Evolutionary conservation across 1,140 invertebrate species (phyloP).

Genomic region (Apis cerana): DNA sequence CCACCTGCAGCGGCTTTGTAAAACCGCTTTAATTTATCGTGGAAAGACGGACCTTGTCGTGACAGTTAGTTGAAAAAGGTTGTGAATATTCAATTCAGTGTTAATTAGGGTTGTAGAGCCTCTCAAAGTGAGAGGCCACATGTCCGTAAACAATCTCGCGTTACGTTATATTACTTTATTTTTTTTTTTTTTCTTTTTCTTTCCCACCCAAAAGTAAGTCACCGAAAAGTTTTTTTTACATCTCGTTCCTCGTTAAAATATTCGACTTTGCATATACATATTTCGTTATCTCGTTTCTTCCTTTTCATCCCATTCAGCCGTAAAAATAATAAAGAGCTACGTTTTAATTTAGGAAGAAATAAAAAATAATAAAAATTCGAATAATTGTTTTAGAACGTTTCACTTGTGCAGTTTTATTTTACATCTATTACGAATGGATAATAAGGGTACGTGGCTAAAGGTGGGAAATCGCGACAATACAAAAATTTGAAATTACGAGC

Average conservation of each 20-base stretch:
- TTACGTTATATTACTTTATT: not conserved
- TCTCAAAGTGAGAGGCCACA: constrained; percentile 9
- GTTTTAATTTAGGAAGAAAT: too few species aligned
- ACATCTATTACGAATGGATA: too few species aligned
- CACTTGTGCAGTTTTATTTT: too few species aligned
- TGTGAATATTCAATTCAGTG: constrained; percentile 45
- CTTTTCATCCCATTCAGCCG: too few species aligned
- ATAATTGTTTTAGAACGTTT: too few species aligned
- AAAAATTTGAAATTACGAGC: too few species aligned
- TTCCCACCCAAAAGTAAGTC: too few species aligned
- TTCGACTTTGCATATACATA: not conserved
- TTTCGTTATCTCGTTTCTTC: too few species aligned
- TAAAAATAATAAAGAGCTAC: too few species aligned
- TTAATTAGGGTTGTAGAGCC: constrained; percentile 27
- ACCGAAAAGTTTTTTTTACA: not conserved
- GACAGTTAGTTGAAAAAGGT: constrained; percentile 42
- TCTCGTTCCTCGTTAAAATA: not conserved
- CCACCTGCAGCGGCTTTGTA: constrained; percentile 1
- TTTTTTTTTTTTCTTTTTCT: not conserved
- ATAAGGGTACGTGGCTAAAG: too few species aligned
- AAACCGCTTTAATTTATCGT: constrained; percentile 36
- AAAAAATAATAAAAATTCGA: too few species aligned
- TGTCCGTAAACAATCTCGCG: not conserved
- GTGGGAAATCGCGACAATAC: too few species aligned
- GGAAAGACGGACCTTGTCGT: constrained; percentile 13